Conservation (phyloP, 2,113 vertebrate genomes). For the Oenanthe oenanthe region DNA sequence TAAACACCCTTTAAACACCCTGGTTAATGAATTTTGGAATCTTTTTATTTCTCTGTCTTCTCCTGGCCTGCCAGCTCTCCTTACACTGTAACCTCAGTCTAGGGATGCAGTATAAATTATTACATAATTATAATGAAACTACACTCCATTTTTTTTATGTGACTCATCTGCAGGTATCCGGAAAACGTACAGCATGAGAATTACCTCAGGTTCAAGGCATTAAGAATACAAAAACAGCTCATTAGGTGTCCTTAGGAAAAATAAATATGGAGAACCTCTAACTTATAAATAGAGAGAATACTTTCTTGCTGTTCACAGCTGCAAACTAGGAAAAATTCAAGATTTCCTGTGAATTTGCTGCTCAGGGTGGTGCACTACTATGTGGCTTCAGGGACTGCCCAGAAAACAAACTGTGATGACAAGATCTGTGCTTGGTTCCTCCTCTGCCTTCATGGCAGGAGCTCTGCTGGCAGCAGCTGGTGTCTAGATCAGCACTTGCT, state of each 20-base stretch:
- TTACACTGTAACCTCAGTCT: background rate
- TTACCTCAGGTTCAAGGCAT: background rate
- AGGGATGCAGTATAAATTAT: background rate
- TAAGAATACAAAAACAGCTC: background rate
- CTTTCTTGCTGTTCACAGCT: background rate
- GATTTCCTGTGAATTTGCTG: background rate
- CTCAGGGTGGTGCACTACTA: fast-evolving
- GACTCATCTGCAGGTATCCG: conserved; percentile 21
- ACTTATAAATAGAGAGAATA: background rate
- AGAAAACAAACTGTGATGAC: background rate
- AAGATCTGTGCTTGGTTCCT: background rate
- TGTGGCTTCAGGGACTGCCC: background rate
- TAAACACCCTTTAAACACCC: background rate
- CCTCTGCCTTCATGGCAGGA: background rate
- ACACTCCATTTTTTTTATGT: background rate
- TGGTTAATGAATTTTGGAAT: background rate
- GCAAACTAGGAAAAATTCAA: background rate
- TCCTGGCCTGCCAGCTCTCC: background rate
- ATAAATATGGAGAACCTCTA: background rate
- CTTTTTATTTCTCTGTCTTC: background rate
- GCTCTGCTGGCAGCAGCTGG: background rate
- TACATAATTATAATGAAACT: background rate
- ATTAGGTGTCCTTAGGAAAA: background rate
- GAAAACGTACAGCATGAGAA: background rate
- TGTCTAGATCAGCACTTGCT: background rate